Evolutionary conservation across 2,797 vertebrate species (phyloP).

Genomic region (Glyptemys insculpta): DNA sequence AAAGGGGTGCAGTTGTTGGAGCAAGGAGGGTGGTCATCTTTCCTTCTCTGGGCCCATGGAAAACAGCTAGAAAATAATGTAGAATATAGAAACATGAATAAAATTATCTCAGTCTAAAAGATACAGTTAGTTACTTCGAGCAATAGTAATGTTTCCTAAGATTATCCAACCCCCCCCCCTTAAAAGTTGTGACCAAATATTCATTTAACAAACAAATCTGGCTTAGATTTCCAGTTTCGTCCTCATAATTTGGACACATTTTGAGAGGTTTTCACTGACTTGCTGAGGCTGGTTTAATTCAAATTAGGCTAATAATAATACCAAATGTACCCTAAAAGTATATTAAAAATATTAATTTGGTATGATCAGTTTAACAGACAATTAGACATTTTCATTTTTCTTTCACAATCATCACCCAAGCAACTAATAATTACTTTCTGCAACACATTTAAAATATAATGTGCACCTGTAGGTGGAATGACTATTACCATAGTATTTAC

Average conservation of each 20-base stretch:
- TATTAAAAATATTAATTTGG: not conserved
- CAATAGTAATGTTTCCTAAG: not conserved
- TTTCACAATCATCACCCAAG: not conserved
- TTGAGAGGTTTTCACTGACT: not conserved
- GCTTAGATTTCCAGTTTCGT: not conserved
- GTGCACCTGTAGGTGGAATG: not conserved
- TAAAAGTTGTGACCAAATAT: not conserved
- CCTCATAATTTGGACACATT: not conserved
- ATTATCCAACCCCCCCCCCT: not conserved
- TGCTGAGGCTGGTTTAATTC: not conserved
- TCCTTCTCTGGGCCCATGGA: not conserved
- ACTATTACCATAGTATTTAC: not conserved
- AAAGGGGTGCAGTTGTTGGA: not conserved
- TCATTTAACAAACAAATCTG: not conserved
- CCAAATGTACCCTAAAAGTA: not conserved
- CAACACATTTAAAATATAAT: not conserved
- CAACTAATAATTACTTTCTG: not conserved
- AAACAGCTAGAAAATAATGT: not conserved
- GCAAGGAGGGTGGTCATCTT: not conserved
- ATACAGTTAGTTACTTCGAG: not conserved
- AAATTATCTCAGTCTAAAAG: not conserved
- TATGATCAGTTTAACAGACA: not conserved
- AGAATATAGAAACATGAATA: not conserved
- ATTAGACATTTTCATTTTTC: not conserved
- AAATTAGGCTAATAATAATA: not conserved